Evolutionary conservation across 1,140 invertebrate species (phyloP), one percentile per base, ranked within the genome.

Genomic region (Frieseomelitta varia): DNA sequence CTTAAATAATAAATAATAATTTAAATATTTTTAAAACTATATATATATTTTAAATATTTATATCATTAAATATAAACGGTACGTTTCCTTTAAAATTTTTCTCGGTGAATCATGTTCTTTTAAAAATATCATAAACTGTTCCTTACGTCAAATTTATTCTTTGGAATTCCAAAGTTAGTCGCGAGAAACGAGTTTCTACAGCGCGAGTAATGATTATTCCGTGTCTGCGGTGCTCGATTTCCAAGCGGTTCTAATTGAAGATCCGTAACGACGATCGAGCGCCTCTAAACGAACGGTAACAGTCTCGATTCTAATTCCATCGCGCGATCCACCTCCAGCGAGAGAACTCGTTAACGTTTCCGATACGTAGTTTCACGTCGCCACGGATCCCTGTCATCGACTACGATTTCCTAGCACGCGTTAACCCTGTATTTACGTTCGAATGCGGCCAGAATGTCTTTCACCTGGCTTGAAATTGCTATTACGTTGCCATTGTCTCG

Each of bases 281-380:
- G 39, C n/a, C 30, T 24, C 47, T 83, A 83, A 83, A 56, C 55
- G 81, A 34, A 15, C 27, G 30, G 27, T 71, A 81, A 85, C 78
- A 85, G 68, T 69, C 88, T 27, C 71, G 30, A 87, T 80, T 85
- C 76, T 79, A 83, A 86, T 86, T 61, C 74, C 27, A 53, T 79
- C 39, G 71, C 39, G 17, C 77, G 61, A 63, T 21, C 34, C 15
- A 61, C 34, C 55, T 61, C 74, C 15, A 34, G 21, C 27, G n/a
- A 65, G 58, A 79, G 58, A 80, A 85, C 67, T 85, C 75, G 73
- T 88, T 87, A 87, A 69, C 51, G 69, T 6, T 56, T 61, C 17
- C 63, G 78, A 75, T 78, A 85, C 63, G n/a, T 67, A 86, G 69
- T 65, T 86, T 73, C 67, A 39, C 30, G 58, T 65, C 58, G 11